Conservation (phyloP, 2,797 vertebrate species). For the Lacerta viridis region DNA sequence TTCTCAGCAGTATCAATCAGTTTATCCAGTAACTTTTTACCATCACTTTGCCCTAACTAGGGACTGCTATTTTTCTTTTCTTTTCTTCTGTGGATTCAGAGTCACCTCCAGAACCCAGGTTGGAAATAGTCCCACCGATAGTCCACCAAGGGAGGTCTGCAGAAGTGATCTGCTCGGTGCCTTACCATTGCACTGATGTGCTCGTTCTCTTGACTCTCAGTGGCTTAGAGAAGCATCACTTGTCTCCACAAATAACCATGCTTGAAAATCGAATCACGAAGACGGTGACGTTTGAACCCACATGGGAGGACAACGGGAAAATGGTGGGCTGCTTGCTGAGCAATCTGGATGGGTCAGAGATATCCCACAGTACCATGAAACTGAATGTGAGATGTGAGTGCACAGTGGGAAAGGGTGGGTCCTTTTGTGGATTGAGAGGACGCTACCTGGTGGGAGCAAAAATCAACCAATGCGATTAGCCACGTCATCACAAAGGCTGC, state of each 20-base stretch:
- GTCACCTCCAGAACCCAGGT: background rate
- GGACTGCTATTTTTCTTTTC: background rate
- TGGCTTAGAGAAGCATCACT: background rate
- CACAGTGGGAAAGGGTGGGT: background rate
- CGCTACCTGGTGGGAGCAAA: background rate
- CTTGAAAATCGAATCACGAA: background rate
- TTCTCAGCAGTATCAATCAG: background rate
- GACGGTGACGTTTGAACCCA: background rate
- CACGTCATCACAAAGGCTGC: background rate
- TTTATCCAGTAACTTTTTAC: background rate
- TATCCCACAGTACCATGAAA: background rate
- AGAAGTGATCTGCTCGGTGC: background rate
- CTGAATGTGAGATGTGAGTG: slow-evolving; percentile 34
- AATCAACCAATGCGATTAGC: background rate
- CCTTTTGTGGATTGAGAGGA: no score
- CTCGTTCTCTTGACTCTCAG: background rate
- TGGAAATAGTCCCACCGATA: background rate
- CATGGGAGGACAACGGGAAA: slow-evolving; percentile 14
- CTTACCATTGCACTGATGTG: slow-evolving; percentile 6
- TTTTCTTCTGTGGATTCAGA: background rate
- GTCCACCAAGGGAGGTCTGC: background rate
- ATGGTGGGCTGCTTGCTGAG: background rate
- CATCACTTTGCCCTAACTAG: background rate
- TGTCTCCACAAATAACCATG: background rate
- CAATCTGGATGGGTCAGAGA: background rate